These are phyloP conservation scores for Drosophila falleni DNA, from an alignment of 2,888 invertebrate species.

Conservation along the genomic window DNA sequence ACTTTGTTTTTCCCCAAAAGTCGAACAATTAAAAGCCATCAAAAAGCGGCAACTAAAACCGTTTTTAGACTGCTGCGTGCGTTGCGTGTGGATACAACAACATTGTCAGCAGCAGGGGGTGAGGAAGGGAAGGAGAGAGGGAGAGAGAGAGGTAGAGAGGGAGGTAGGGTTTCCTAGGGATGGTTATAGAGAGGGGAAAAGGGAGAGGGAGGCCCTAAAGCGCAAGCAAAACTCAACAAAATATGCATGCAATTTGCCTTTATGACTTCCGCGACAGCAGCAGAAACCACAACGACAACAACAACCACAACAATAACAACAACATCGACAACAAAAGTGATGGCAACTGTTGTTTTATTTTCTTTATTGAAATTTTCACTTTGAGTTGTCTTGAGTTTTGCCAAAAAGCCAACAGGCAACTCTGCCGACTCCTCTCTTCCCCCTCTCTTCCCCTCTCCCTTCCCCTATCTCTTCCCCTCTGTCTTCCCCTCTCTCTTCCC, in stretches of 20 bases:
- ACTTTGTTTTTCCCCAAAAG: constrained; percentile 32
- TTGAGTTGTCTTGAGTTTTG: constrained; percentile 54
- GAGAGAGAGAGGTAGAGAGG: background rate
- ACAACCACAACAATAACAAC: constrained; percentile 41
- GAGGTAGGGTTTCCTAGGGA: background rate
- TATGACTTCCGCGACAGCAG: constrained; percentile 76
- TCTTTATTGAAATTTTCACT: constrained; percentile 79
- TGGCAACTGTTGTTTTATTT: constrained; percentile 48
- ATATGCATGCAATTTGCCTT: constrained; percentile 75
- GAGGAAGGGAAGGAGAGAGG: background rate
- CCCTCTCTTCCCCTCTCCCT: background rate
- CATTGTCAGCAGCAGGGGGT: background rate
- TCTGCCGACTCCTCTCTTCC: background rate
- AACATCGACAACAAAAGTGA: constrained; percentile 38
- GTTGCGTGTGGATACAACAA: constrained; percentile 48
- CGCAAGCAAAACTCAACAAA: constrained; percentile 31
- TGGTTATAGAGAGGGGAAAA: background rate
- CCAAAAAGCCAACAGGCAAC: constrained; percentile 60
- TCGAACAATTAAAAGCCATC: constrained; percentile 49
- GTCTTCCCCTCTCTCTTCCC: no score
- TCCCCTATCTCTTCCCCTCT: background rate
- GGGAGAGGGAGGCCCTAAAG: constrained; percentile 12
- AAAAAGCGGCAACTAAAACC: constrained; percentile 37
- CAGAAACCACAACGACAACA: constrained; percentile 52
- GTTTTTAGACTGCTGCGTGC: constrained; percentile 45